Evolutionary conservation across 2,888 invertebrate genomes (phyloP).

Genomic region (Cremastinae sp.): DNA sequence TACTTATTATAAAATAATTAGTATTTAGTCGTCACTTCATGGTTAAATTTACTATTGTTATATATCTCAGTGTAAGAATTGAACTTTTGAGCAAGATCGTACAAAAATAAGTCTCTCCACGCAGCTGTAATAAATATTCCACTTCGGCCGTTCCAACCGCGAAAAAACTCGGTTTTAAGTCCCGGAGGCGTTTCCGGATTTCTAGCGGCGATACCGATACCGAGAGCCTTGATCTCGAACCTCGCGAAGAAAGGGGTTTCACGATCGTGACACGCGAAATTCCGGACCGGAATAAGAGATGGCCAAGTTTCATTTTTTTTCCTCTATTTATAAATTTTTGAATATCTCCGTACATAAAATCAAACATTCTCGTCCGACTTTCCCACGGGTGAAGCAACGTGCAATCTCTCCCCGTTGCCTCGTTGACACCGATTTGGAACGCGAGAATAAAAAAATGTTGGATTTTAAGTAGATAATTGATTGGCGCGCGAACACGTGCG

Average conservation of each 20-base stretch:
- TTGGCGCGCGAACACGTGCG: neutral
- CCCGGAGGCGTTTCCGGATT: neutral
- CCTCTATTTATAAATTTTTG: conserved; percentile 13
- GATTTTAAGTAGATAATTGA: too few relatives aligned
- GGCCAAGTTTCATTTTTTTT: conserved; percentile 10
- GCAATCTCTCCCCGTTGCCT: conserved; percentile 10
- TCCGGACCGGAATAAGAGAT: conserved; percentile 41
- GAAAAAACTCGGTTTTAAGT: neutral
- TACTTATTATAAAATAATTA: too few relatives aligned
- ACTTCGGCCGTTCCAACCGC: too few relatives aligned
- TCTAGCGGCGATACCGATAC: neutral
- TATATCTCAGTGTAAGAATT: too few relatives aligned
- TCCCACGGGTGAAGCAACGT: too few relatives aligned
- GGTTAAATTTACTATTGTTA: too few relatives aligned
- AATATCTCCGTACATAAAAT: neutral
- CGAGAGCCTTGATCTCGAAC: conserved; percentile 43
- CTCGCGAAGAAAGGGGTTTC: conserved; percentile 20
- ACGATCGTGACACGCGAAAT: conserved; percentile 38
- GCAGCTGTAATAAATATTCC: too few relatives aligned
- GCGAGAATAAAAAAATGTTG: too few relatives aligned
- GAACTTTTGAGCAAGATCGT: too few relatives aligned
- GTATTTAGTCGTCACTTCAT: too few relatives aligned
- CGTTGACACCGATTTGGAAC: conserved; percentile 8
- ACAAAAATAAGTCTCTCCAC: too few relatives aligned
- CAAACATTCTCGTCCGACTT: conserved; percentile 33